Conservation (phyloP, 2,113 vertebrate genomes). For the Cepphus grylle region DNA sequence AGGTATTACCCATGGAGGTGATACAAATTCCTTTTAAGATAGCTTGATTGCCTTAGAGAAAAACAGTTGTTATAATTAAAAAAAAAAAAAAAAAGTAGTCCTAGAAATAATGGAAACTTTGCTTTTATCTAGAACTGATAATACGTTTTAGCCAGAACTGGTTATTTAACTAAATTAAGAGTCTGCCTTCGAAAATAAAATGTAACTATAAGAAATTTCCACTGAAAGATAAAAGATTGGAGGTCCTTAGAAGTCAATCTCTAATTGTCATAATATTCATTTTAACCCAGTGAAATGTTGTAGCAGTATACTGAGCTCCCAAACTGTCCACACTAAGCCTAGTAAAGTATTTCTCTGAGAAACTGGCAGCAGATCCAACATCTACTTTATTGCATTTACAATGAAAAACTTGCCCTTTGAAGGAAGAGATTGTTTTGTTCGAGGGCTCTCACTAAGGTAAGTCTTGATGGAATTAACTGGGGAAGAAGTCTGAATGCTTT, state of each 20-base stretch:
- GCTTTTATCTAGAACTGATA: neutral
- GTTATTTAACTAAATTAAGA: neutral
- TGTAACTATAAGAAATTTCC: neutral
- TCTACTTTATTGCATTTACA: neutral
- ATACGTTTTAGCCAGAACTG: neutral
- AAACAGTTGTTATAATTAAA: neutral
- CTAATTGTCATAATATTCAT: neutral
- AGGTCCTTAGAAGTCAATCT: neutral
- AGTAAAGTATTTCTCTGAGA: neutral
- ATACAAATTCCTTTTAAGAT: neutral
- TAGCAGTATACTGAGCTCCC: neutral
- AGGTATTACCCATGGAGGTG: slow-evolving; percentile 66
- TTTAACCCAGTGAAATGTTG: neutral
- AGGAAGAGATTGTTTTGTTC: neutral
- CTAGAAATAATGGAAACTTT: neutral
- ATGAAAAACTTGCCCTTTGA: neutral
- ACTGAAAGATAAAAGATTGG: neutral
- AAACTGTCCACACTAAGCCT: neutral
- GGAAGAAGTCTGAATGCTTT: neutral
- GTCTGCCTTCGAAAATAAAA: neutral
- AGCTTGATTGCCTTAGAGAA: neutral
- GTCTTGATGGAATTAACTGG: neutral
- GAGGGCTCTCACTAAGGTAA: neutral
- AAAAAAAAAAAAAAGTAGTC: neutral
- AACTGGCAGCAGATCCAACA: neutral